Conservation (phyloP, 1,140 invertebrate species). For the Proctacanthus coquilletti region DNA sequence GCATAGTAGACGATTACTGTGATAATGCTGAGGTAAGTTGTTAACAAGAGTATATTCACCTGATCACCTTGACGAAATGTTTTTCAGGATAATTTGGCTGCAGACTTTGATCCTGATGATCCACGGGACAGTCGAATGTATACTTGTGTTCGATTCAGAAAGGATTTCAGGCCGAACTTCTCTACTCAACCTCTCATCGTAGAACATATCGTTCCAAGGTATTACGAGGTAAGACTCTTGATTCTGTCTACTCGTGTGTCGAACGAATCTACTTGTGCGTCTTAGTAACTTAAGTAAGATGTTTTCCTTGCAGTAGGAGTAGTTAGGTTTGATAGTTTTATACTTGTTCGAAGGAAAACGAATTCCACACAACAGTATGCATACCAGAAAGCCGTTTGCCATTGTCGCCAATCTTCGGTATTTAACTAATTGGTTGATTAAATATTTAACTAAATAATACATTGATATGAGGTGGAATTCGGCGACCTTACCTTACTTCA, state of each 20-base stretch:
- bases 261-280: slow-evolving; percentile 6
- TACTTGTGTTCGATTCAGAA: slow-evolving; percentile 27
- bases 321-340: too few species aligned
- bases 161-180: slow-evolving; percentile 31
- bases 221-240: slow-evolving; percentile 38
- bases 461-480: too few species aligned
- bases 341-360: too few species aligned
- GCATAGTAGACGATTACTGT: slow-evolving; percentile 35
- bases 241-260: slow-evolving; percentile 8
- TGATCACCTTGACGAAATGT: slow-evolving; percentile 9
- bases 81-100: slow-evolving; percentile 43
- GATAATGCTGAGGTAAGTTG: slow-evolving; percentile 51
- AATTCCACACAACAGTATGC: too few species aligned
- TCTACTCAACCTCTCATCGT: slow-evolving; percentile 35
- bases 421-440: too few species aligned
- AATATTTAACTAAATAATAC: too few species aligned
- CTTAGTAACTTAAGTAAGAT: too few species aligned
- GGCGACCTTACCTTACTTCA: too few species aligned
- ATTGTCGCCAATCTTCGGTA: too few species aligned
- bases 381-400: too few species aligned
- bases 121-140: slow-evolving; percentile 47
- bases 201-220: slow-evolving; percentile 40
- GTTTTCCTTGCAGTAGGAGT: too few species aligned
- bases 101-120: slow-evolving; percentile 55
- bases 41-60: slow-evolving; percentile 3